Percentiles rank a stretch among this genome's conserved stretches.
Evolutionary conservation across 2,888 invertebrate genomes (phyloP).

Genomic region (Glyphotaelius pellucidus): DNA sequence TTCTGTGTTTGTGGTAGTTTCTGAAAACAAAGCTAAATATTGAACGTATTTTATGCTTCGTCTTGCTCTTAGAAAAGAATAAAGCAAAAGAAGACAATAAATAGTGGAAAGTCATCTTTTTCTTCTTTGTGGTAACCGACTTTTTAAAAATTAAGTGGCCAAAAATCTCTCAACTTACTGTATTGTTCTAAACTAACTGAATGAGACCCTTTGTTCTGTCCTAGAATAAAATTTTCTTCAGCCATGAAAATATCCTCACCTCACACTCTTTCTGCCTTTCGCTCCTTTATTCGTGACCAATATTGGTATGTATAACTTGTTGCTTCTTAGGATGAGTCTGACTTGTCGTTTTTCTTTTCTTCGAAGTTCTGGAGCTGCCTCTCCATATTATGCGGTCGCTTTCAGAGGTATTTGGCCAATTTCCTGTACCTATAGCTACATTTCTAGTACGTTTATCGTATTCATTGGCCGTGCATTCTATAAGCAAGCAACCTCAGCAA

Average conservation of each 20-base stretch:
- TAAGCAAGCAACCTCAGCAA: neutral
- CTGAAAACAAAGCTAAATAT: too few species aligned
- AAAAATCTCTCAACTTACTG: too few species aligned
- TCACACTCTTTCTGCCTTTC: neutral
- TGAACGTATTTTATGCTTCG: too few species aligned
- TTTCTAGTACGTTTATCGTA: neutral
- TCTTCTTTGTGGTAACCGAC: too few species aligned
- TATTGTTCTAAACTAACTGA: neutral
- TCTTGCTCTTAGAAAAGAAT: too few species aligned
- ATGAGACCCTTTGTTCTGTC: neutral
- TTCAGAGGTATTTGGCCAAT: neutral
- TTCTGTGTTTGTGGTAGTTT: too few species aligned
- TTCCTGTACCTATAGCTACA: neutral
- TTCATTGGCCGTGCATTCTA: neutral
- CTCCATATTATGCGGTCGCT: neutral
- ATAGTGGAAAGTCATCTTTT: too few species aligned
- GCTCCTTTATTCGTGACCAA: neutral
- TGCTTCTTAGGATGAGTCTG: neutral
- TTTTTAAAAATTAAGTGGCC: neutral
- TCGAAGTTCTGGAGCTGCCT: neutral
- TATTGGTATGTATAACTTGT: neutral
- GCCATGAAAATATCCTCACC: neutral
- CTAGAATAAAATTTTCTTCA: neutral
- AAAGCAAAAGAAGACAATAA: too few species aligned
- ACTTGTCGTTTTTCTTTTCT: neutral